Conservation (phyloP, 2,113 vertebrate genomes). For the Mastomys coucha region DNA sequence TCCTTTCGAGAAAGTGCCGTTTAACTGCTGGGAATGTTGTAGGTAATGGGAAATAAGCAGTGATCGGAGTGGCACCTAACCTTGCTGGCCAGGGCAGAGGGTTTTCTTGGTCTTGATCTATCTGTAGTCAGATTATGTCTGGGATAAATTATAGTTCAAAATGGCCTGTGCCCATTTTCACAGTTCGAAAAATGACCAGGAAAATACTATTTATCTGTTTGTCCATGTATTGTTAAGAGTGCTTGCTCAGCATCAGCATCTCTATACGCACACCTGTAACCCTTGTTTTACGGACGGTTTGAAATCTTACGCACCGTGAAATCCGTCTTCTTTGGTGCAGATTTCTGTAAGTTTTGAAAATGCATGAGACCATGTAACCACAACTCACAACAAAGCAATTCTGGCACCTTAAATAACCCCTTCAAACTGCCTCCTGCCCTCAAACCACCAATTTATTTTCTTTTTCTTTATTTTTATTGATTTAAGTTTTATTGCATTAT, state of each 20-base stretch:
- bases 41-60: constrained; percentile 69
- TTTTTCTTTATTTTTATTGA: neutral
- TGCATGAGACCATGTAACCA: neutral
- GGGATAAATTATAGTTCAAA: constrained; percentile 13
- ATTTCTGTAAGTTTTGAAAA: neutral
- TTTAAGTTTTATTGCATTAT: too few species aligned
- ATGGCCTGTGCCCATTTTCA: neutral
- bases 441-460: neutral
- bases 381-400: neutral
- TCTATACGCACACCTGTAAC: neutral
- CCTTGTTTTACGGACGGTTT: neutral
- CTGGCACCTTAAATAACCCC: neutral
- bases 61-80: neutral
- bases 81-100: neutral
- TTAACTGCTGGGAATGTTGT: constrained; percentile 48
- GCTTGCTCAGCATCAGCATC: neutral
- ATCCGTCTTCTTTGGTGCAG: neutral
- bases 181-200: neutral
- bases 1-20: constrained; percentile 59
- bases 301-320: neutral
- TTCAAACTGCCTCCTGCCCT: neutral
- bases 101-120: constrained; percentile 26
- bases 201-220: neutral
- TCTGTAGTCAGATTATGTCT: constrained; percentile 37
- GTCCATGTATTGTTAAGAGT: neutral